Conservation (phyloP, 2,797 vertebrate species). For the Trachops cirrhosus region DNA sequence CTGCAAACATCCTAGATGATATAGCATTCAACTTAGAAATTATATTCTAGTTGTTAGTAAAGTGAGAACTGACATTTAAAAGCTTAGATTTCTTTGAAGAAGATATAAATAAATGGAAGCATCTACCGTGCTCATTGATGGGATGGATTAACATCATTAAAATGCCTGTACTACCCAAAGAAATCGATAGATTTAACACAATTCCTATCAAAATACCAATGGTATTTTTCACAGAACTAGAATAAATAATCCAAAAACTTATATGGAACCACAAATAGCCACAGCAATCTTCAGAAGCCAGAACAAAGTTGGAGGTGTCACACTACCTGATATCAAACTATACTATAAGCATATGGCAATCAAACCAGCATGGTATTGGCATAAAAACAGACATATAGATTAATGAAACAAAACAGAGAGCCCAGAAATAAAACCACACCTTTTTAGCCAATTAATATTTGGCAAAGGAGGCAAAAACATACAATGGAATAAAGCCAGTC, state of each 20-base stretch:
- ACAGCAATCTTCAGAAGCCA: neutral
- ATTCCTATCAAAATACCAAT: neutral
- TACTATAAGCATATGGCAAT: neutral
- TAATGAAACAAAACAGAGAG: neutral
- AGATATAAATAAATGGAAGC: neutral
- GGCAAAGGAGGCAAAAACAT: neutral
- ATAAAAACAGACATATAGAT: neutral
- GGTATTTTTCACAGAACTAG: neutral
- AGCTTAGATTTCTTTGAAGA: neutral
- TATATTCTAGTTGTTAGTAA: slow-evolving; percentile 15
- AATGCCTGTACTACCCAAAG: neutral
- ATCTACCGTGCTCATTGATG: neutral
- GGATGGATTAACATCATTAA: neutral
- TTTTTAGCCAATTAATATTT: neutral
- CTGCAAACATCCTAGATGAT: neutral
- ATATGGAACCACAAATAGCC: neutral
- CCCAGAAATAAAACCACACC: neutral
- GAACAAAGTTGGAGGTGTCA: neutral
- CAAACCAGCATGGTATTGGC: neutral
- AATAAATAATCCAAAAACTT: neutral
- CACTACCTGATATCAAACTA: neutral
- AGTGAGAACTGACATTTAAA: slow-evolving; percentile 34
- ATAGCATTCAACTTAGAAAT: slow-evolving; percentile 3
- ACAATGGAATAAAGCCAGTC: neutral
- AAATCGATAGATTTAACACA: neutral